Evolutionary conservation across 1,140 invertebrate genomes (phyloP), one percentile per base, ranked within the genome.

Genomic region (Drosophila nebulosa): DNA sequence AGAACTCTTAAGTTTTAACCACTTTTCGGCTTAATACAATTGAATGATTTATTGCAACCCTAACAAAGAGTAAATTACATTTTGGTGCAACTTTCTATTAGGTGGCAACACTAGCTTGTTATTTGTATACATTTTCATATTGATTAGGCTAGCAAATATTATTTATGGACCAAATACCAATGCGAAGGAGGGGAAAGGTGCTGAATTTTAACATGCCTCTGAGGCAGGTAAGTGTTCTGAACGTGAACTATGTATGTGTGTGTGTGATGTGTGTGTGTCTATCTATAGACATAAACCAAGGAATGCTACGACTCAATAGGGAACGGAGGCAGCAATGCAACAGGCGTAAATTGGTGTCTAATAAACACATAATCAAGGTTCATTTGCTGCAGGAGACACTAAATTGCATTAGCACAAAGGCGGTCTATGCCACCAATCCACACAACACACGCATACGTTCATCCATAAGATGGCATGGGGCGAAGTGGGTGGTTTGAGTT

Each of bases 351-450:
- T 85, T 86, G 80, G 65, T 66, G 74, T 74, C 81, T 75, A 85
- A 85, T 85, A 85, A 85, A 86, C 81, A 85, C 81, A 85, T 81
- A 85, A 86, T 78, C 83, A 81, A 70, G 83, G 64, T 81, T 74
- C 67, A 81, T 72, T 85, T 74, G 78, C 64, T 75, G 83, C 83
- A 69, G 66, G 52, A 61, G 62, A 51, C 69, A 66, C 74, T 66
- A 78, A 86, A 86, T 86, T 85, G 80, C 81, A 84, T 86, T 77
- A 80, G 62, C 77, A 80, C 73, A 85, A 79, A 85, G 76, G 64
- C 36, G 72, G 64, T 30, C 58, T 66, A 62, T 58, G 55, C 55
- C 51, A 53, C 9, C 27, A 27, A 16, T n/a, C 30, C 36, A 22
- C n/a, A 24, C 35, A 36, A 16, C 50, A 42, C 9, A 21, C 55